A percentile compares a stretch with the other conserved stretches of the same genome.
phyloP scores from a whole-genome alignment of 2,888 invertebrate species.

The Pinctada fucata region DNA sequence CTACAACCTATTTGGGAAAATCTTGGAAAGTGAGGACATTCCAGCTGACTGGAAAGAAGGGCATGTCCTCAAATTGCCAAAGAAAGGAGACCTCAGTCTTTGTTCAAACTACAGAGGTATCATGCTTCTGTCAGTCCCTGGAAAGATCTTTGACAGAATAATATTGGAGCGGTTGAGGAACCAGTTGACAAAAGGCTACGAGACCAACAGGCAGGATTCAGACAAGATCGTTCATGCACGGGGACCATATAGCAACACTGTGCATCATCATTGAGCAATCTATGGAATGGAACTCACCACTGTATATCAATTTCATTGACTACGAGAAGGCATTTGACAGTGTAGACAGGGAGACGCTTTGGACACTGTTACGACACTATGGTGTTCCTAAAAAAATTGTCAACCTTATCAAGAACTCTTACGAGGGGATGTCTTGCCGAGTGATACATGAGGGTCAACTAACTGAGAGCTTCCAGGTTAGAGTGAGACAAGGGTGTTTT shows the following conservation, averaged over 20 bases:
- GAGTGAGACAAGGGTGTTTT: constrained; percentile 22
- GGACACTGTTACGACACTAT: constrained; percentile 27
- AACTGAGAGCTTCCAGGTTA: constrained; percentile 25
- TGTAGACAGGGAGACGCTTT: constrained; percentile 35
- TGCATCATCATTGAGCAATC: constrained; percentile 41
- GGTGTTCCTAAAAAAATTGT: constrained; percentile 26
- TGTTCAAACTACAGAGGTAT: constrained; percentile 43
- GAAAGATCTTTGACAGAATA: constrained; percentile 29
- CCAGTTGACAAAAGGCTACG: constrained; percentile 19
- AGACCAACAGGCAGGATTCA: constrained; percentile 43
- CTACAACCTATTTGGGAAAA: constrained; percentile 15
- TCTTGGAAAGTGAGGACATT: constrained; percentile 18
- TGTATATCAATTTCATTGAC: constrained; percentile 37
- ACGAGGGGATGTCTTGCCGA: background rate
- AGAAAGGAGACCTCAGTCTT: constrained; percentile 18
- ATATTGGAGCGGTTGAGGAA: background rate
- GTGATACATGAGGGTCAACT: constrained; percentile 25
- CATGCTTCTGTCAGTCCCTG: constrained; percentile 35
- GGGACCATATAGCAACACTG: constrained; percentile 38
- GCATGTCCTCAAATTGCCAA: constrained; percentile 18
- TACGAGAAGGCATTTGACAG: constrained; percentile 47
- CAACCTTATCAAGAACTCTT: constrained; percentile 10
- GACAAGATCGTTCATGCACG: constrained; percentile 28
- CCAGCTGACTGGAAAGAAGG: constrained; percentile 25
- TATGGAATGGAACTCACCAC: constrained; percentile 34